These are phyloP conservation scores for Trichonephila inaurata DNA, from an alignment of 1,140 invertebrate species.

Conservation along the genomic window DNA sequence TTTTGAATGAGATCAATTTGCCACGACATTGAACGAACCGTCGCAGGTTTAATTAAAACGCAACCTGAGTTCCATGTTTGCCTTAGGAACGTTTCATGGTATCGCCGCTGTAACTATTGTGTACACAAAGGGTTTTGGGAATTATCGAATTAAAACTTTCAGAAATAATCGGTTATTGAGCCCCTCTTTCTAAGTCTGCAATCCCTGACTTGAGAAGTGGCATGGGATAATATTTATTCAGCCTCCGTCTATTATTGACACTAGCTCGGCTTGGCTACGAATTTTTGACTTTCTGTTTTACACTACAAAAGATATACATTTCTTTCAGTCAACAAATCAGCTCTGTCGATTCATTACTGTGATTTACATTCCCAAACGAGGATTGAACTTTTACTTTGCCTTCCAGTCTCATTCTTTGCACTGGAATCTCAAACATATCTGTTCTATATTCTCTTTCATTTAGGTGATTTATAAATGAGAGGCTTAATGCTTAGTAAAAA, in stretches of 20 bases:
- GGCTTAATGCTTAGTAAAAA: not conserved
- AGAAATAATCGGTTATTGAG: slow-evolving; percentile 63
- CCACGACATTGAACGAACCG: slow-evolving; percentile 37
- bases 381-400: slow-evolving; percentile 9
- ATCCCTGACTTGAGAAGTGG: slow-evolving; percentile 26
- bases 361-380: slow-evolving; percentile 19
- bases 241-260: slow-evolving; percentile 37
- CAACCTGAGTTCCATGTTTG: slow-evolving; percentile 48
- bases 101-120: slow-evolving; percentile 51
- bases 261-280: not conserved
- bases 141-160: slow-evolving; percentile 60
- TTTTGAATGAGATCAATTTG: slow-evolving; percentile 62
- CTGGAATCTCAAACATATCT: not conserved
- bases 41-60: slow-evolving; percentile 49
- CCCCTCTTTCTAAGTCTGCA: slow-evolving; percentile 3
- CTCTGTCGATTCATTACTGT: slow-evolving; percentile 3
- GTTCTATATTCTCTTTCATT: not conserved
- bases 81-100: slow-evolving; percentile 26
- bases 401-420: not conserved
- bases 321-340: slow-evolving; percentile 39
- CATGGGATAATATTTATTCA: slow-evolving; percentile 37
- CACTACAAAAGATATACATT: slow-evolving; percentile 14
- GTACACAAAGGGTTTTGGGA: slow-evolving; percentile 56
- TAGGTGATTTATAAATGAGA: not conserved
- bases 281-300: slow-evolving; percentile 40